These are phyloP conservation scores for Pluvianellus socialis DNA, from an alignment of 2,113 vertebrate genomes.

Conservation along the genomic window DNA sequence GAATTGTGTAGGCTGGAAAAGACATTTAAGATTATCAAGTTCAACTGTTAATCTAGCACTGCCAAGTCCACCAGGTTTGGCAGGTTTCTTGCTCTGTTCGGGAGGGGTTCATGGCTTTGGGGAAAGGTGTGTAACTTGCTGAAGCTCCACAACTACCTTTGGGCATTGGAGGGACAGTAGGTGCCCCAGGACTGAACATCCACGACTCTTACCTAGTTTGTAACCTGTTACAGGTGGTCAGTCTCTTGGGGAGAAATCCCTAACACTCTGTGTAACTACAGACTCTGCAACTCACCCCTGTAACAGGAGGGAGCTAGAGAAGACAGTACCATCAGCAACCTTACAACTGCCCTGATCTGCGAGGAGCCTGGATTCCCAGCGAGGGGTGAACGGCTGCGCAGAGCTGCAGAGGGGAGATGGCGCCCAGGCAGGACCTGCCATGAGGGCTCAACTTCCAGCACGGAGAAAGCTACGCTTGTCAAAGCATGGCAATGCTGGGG, in stretches of 20 bases:
- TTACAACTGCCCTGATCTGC: background rate
- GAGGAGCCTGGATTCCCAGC: background rate
- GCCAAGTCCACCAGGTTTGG: background rate
- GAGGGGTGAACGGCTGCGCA: background rate
- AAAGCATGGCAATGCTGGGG: background rate
- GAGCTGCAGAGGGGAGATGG: background rate
- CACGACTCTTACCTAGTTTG: background rate
- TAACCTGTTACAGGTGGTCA: background rate
- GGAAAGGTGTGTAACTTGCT: background rate
- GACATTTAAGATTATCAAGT: background rate
- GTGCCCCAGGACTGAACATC: background rate
- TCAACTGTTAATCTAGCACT: background rate
- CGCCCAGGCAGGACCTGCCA: background rate
- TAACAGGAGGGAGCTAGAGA: background rate
- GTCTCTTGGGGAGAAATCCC: background rate
- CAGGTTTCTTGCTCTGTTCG: background rate
- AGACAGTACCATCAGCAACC: background rate
- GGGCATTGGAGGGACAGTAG: background rate
- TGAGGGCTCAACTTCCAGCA: background rate
- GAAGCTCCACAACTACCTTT: background rate
- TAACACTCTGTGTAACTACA: background rate
- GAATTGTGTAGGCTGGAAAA: background rate
- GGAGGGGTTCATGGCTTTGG: constrained; percentile 1
- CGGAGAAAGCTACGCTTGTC: background rate
- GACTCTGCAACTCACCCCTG: background rate